phyloP scores from a whole-genome alignment of 2,888 invertebrate species.

The Calliscelio sp. region DNA sequence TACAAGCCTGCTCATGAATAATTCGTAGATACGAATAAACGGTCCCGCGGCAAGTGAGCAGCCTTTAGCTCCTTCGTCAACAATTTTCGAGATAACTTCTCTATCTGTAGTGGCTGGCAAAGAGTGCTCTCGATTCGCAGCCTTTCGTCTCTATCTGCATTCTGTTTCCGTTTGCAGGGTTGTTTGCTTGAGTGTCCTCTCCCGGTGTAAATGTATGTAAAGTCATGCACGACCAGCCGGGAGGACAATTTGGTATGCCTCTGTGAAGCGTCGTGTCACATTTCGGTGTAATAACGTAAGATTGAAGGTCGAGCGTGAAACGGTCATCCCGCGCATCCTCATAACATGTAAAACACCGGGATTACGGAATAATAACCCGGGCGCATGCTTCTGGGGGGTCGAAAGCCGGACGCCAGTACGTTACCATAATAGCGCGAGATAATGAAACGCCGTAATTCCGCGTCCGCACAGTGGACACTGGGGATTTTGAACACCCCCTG shows the following conservation, averaged over 20 bases:
- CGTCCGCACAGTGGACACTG: conserved; percentile 81
- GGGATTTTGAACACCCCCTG: conserved; percentile 82
- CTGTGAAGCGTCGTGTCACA: too few relatives aligned
- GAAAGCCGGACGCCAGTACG: conserved; percentile 51
- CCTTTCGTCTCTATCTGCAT: conserved; percentile 34
- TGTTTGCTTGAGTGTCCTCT: conserved; percentile 55
- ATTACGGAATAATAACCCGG: conserved; percentile 82
- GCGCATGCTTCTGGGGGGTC: conserved; percentile 1
- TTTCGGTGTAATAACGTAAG: conserved; percentile 79
- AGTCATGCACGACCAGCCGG: conserved; percentile 80
- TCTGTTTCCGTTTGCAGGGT: conserved; percentile 61
- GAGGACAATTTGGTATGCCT: too few relatives aligned
- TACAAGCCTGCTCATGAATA: conserved; percentile 63
- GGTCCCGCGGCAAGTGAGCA: conserved; percentile 65
- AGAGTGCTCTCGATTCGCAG: conserved; percentile 68
- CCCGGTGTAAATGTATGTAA: conserved; percentile 81
- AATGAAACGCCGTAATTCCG: conserved; percentile 83
- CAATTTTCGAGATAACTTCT: conserved; percentile 61
- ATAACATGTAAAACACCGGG: conserved; percentile 82
- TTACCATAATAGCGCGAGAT: conserved; percentile 76
- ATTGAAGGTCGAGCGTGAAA: conserved; percentile 81
- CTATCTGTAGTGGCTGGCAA: conserved; percentile 43
- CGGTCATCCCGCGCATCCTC: conserved; percentile 77
- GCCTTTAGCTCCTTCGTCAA: conserved; percentile 50
- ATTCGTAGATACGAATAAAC: conserved; percentile 61